phyloP scores from a whole-genome alignment of 2,113 vertebrate species.

The Passer domesticus region DNA sequence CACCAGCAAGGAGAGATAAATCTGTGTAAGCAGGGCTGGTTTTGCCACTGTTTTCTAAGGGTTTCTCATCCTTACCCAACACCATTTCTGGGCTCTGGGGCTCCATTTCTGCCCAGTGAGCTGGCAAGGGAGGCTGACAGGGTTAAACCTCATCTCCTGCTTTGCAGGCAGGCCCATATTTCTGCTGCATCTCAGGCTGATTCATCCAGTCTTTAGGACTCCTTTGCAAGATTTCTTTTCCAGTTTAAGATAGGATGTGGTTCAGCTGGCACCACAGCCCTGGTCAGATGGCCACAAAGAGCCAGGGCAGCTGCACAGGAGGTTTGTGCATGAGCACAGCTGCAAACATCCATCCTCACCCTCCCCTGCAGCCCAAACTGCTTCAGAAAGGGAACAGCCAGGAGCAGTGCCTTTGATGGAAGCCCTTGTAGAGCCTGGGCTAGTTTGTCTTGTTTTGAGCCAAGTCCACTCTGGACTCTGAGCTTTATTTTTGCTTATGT shows the following conservation, averaged over 20 bases:
- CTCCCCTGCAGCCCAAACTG: fast-evolving
- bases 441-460: neutral
- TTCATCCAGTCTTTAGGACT: neutral
- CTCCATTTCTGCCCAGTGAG: neutral
- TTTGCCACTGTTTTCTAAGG: neutral
- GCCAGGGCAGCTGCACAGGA: neutral
- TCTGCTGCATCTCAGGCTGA: neutral
- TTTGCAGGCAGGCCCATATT: neutral
- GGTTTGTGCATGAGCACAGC: neutral
- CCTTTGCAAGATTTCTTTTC: neutral
- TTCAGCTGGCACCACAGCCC: neutral
- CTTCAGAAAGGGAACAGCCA: neutral
- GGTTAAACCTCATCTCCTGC: neutral
- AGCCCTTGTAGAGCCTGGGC: neutral
- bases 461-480: neutral
- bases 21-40: neutral
- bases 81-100: neutral
- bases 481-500: neutral
- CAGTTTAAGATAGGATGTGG: neutral
- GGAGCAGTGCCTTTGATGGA: neutral
- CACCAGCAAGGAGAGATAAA: neutral
- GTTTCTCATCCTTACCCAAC: neutral
- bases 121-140: neutral
- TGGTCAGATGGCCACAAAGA: neutral
- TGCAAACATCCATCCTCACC: neutral